These are phyloP conservation scores for Acanthis flammea DNA, from an alignment of 2,797 vertebrate genomes.

Conservation along the genomic window DNA sequence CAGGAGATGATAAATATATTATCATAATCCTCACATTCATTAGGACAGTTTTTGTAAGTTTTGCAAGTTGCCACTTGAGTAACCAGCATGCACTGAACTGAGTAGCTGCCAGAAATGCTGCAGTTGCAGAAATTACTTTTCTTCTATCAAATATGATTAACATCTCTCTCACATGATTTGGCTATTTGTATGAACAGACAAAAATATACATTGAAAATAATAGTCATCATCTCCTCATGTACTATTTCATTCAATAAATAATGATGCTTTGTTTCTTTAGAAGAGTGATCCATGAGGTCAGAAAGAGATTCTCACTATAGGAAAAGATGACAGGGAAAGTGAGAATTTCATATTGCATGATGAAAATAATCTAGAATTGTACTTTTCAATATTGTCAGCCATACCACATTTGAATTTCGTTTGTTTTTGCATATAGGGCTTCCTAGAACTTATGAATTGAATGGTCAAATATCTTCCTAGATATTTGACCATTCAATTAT, in stretches of 20 bases:
- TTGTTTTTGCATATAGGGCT: neutral
- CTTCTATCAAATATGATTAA: constrained; percentile 27
- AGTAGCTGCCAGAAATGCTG: constrained; percentile 29
- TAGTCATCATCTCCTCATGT: constrained; percentile 18
- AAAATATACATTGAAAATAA: constrained; percentile 27
- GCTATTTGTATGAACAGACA: constrained; percentile 17
- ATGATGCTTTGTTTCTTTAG: neutral
- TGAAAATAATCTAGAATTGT: neutral
- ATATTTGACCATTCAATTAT: neutral
- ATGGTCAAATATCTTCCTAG: too few relatives aligned
- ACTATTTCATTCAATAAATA: constrained; percentile 25
- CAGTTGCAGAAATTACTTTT: constrained; percentile 39
- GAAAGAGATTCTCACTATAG: neutral
- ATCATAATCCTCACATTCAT: constrained; percentile 34
- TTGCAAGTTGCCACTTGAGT: constrained; percentile 46
- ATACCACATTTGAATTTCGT: neutral
- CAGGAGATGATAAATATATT: constrained; percentile 36
- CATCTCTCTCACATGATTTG: neutral
- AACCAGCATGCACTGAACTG: neutral
- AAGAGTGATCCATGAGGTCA: neutral
- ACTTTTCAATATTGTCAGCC: neutral
- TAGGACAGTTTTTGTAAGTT: constrained; percentile 29
- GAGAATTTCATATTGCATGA: neutral
- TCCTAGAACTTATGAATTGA: neutral
- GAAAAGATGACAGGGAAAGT: neutral